Conservation (phyloP, 2,888 invertebrate species). For the Rotaria macrura region DNA sequence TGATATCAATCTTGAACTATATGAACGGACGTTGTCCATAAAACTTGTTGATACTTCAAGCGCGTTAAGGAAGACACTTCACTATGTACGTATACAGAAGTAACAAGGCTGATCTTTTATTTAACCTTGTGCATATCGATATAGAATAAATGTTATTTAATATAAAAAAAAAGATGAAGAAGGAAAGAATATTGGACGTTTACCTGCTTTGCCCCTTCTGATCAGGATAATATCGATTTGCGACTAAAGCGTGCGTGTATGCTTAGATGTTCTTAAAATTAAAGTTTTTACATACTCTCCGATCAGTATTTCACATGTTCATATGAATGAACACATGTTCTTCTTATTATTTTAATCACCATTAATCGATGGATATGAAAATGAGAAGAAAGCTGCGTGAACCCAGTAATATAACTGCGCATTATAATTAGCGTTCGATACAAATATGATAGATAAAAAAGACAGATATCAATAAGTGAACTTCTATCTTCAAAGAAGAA, state of each 20-base stretch:
- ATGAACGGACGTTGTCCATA: background rate
- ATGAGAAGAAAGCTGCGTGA: background rate
- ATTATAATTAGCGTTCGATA: background rate
- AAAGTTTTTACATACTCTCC: background rate
- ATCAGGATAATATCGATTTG: background rate
- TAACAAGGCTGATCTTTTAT: background rate
- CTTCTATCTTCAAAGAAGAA: background rate
- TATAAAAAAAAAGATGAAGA: background rate
- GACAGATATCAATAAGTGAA: background rate
- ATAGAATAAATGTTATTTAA: background rate
- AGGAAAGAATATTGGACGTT: background rate
- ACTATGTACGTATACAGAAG: background rate
- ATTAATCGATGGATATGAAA: background rate
- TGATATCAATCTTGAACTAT: background rate
- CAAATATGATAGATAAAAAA: background rate
- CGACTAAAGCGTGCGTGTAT: background rate
- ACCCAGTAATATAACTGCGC: background rate
- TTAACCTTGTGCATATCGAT: no score
- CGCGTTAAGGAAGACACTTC: background rate
- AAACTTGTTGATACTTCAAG: background rate
- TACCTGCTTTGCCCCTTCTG: background rate
- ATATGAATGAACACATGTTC: background rate
- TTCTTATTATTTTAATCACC: background rate
- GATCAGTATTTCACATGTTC: background rate
- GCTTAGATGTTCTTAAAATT: background rate